These are phyloP conservation scores for Eremobia ochroleuca DNA, from an alignment of 2,888 invertebrate species.

Conservation along the genomic window DNA sequence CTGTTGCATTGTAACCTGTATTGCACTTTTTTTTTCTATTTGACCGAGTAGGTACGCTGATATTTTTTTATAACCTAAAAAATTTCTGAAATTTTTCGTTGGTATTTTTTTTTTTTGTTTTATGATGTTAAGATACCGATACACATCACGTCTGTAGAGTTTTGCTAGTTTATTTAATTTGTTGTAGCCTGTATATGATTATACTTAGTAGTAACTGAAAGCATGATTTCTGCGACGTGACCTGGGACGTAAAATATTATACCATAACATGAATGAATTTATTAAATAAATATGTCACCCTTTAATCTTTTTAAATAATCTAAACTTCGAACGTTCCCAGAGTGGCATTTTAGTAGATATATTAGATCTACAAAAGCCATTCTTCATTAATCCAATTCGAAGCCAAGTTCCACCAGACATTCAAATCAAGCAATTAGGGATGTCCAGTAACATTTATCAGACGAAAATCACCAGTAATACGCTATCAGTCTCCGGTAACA, in stretches of 20 bases:
- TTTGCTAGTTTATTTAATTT: no score
- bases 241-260: not conserved
- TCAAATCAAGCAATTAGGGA: slow-evolving; percentile 27
- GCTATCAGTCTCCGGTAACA: slow-evolving; percentile 51
- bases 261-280: not conserved
- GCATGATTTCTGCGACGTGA: not conserved
- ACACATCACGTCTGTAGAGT: no score
- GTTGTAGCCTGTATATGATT: no score
- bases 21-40: no score
- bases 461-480: slow-evolving; percentile 38
- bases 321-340: not conserved
- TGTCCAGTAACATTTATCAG: slow-evolving; percentile 49
- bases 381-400: not conserved
- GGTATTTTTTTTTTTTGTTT: no score
- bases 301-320: not conserved
- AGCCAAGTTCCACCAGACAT: slow-evolving; percentile 4
- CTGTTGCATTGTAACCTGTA: no score
- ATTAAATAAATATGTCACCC: not conserved
- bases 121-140: no score
- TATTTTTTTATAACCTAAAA: no score
- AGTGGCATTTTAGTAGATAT: not conserved
- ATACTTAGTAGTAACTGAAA: not conserved
- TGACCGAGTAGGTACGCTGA: no score
- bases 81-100: no score
- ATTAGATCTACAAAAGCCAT: not conserved